Base-by-base conservation (phyloP, 2,113 vertebrate genomes). In the Psammodynastes pulverulentus region DNA sequence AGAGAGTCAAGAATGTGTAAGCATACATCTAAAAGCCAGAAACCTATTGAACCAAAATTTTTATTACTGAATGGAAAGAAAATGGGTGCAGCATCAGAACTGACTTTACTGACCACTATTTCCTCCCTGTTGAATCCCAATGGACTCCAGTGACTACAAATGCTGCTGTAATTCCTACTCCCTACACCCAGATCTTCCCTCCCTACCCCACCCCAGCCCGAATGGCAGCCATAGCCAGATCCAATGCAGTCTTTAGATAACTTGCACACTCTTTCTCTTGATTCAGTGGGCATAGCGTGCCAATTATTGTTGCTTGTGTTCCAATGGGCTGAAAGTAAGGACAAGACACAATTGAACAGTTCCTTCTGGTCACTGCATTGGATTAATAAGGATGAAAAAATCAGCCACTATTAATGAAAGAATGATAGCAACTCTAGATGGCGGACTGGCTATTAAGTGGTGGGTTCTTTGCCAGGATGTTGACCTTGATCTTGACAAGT, bases 181-280 rank as follows among this genome's bases (percentile, higher is more conserved):
- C 15, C 29, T 29, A 67, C 1, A n/a, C 17, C 39, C 15, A 85
- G 39, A 9, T 56, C 13, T 39, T 79, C 43, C 24, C 19, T 5
- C 12, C 13, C 4, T n/a, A n/a, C n/a, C 21, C 1, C 4, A 1
- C 6, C 5, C 5, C 24, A 48, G 48, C n/a, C 67, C 2, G 2
- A 15, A 3, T 6, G 8, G 9, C 0, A 6, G 5, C 12, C 54
- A 13, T 1, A 49, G 43, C 9, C 86, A 53, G 4, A 51, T 5
- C 13, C n/a, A 84, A 10, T 84, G n/a, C 72, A 45, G 23, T 46
- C 15, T 5, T 51, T 49, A 43, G 48, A 49, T 43, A 23, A 26
- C 6, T 46, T 86, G 29, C 12, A 39, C 19, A 43, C 24, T 87
- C 21, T 51, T 48, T 51, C 24, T 92, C 34, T 46, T 8, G 58